These are phyloP conservation scores for Leptodirus hochenwartii DNA, from an alignment of 2,888 invertebrate species.

Conservation along the genomic window DNA sequence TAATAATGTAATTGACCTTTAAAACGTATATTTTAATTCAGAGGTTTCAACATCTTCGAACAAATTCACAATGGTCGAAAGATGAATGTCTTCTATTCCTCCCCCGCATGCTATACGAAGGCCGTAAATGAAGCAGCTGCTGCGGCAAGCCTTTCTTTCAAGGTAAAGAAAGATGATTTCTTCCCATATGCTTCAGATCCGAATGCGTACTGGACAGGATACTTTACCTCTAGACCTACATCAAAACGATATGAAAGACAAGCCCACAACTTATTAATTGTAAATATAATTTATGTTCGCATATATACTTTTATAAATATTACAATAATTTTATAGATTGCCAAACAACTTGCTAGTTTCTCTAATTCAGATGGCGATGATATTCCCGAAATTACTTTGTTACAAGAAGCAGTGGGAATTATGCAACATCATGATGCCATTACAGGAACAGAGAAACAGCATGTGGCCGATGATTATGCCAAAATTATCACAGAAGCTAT, in stretches of 20 bases:
- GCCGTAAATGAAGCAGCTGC: conserved; percentile 42
- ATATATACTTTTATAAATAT: conserved; percentile 29
- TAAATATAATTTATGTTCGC: too few species aligned
- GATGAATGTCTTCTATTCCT: conserved; percentile 67
- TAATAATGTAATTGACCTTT: too few species aligned
- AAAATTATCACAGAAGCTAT: conserved; percentile 44
- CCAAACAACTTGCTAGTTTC: conserved; percentile 5
- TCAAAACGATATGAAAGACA: conserved; percentile 56
- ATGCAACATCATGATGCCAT: conserved; percentile 77
- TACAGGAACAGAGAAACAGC: conserved; percentile 21
- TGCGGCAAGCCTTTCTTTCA: conserved; percentile 35
- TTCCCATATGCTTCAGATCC: conserved; percentile 75
- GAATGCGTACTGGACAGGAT: conserved; percentile 86
- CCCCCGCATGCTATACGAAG: conserved; percentile 67
- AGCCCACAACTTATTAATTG: conserved; percentile 44
- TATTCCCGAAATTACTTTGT: conserved; percentile 12
- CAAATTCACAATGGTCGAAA: conserved; percentile 33
- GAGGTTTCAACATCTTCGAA: conserved; percentile 22
- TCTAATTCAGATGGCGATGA: not conserved
- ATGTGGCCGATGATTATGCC: conserved; percentile 51
- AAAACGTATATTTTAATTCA: conserved; percentile 11
- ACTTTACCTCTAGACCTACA: conserved; percentile 65
- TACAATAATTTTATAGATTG: conserved; percentile 16
- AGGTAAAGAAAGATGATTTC: conserved; percentile 68
- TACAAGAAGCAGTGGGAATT: conserved; percentile 51